These are phyloP conservation scores for Latrodectus geometricus DNA, from an alignment of 1,140 invertebrate genomes.

Conservation along the genomic window DNA sequence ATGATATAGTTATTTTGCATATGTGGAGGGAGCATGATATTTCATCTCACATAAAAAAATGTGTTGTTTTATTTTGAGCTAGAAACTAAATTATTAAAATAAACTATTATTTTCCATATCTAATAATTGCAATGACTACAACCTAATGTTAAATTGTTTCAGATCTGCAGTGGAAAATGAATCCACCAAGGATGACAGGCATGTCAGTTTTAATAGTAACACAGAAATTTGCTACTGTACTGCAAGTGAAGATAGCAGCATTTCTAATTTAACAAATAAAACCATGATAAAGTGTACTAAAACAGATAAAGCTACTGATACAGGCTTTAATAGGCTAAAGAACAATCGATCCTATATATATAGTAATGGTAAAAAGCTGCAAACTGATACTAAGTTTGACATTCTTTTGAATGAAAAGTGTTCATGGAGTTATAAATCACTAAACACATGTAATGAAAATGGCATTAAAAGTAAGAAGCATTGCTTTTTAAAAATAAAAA, in stretches of 20 bases:
- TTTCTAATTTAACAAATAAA: background rate
- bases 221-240: slow-evolving; percentile 32
- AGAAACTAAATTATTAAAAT: too few species aligned
- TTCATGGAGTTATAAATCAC: slow-evolving; percentile 34
- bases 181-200: background rate
- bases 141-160: background rate
- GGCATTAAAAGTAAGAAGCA: background rate
- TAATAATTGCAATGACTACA: too few species aligned
- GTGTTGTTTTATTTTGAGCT: too few species aligned
- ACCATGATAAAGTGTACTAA: background rate
- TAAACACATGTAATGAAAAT: background rate
- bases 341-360: background rate
- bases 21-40: too few species aligned
- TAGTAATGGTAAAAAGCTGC: background rate
- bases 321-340: background rate
- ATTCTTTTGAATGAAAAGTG: slow-evolving; percentile 17
- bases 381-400: slow-evolving; percentile 12
- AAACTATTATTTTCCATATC: too few species aligned
- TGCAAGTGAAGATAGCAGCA: slow-evolving; percentile 35
- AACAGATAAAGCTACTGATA: background rate
- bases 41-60: too few species aligned
- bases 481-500: too few species aligned
- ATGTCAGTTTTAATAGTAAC: slow-evolving; percentile 26
- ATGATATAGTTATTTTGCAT: too few species aligned
- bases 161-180: background rate